Conservation (phyloP, 2,797 vertebrate genomes). For the Triplophysa yarkandensis region DNA sequence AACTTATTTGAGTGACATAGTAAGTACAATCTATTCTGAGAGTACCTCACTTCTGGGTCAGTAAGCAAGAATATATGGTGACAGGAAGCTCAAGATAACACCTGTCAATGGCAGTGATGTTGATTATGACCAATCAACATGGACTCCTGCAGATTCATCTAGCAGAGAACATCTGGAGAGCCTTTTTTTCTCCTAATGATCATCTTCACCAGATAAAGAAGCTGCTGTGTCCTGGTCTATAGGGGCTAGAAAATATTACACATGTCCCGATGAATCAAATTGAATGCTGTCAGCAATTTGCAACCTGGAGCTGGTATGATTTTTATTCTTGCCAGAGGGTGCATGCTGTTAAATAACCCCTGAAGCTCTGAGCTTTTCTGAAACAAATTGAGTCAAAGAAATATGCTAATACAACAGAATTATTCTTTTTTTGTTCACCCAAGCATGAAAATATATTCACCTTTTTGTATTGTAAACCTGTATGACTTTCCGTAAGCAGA, state of each 20-base stretch:
- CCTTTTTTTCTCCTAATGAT: conserved; percentile 42
- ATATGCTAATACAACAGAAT: too few relatives aligned
- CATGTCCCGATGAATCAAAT: conserved; percentile 14
- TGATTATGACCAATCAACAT: conserved; percentile 53
- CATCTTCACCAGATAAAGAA: conserved; percentile 10
- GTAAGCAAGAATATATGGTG: conserved; percentile 36
- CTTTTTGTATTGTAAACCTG: too few relatives aligned
- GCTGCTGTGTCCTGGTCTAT: conserved; percentile 20
- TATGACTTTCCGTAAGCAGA: too few relatives aligned
- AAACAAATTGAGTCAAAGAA: too few relatives aligned
- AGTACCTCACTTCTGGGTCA: neutral
- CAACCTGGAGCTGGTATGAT: neutral
- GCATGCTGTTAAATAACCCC: neutral
- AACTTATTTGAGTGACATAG: neutral
- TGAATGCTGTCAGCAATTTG: conserved; percentile 19
- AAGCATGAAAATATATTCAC: too few relatives aligned
- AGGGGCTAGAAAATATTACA: conserved; percentile 19
- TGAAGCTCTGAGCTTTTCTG: neutral
- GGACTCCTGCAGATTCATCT: conserved; percentile 19
- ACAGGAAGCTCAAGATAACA: conserved; percentile 36
- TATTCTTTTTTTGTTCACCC: too few relatives aligned
- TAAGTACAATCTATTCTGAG: neutral
- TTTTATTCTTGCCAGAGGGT: neutral
- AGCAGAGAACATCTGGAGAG: conserved; percentile 21
- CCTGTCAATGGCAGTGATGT: conserved; percentile 51